These are phyloP conservation scores for Calliopsis andreniformis DNA, from an alignment of 1,140 invertebrate genomes.

Conservation along the genomic window DNA sequence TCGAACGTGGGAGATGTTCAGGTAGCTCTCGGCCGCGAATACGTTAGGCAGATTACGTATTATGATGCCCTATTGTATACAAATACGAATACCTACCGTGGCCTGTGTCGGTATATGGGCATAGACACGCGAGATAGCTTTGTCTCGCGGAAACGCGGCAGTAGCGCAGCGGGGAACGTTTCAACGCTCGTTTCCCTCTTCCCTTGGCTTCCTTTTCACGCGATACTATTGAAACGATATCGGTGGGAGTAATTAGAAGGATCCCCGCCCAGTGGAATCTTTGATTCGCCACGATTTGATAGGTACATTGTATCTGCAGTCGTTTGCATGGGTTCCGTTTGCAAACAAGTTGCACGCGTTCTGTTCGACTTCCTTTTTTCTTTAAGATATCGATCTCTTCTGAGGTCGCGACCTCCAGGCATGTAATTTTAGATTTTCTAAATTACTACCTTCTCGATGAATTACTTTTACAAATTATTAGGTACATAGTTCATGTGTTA, in stretches of 20 bases:
- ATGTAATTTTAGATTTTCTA: too few species aligned
- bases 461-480: too few species aligned
- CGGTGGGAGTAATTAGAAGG: not conserved
- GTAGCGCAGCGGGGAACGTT: constrained; percentile 25
- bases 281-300: too few species aligned
- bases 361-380: too few species aligned
- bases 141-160: constrained; percentile 54
- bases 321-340: too few species aligned
- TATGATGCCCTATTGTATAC: constrained; percentile 80
- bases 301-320: too few species aligned
- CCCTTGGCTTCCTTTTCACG: constrained; percentile 8
- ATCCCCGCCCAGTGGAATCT: too few species aligned
- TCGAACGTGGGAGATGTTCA: constrained; percentile 74
- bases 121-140: constrained; percentile 65
- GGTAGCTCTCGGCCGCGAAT: constrained; percentile 66
- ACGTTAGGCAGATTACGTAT: constrained; percentile 76
- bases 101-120: constrained; percentile 54
- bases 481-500: too few species aligned
- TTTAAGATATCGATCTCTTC: too few species aligned
- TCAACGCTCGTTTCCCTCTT: constrained; percentile 5
- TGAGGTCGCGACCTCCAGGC: too few species aligned
- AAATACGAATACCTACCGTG: constrained; percentile 71
- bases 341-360: too few species aligned
- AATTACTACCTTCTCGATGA: too few species aligned
- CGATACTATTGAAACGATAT: constrained; percentile 18